phyloP scores from a whole-genome alignment of 2,888 invertebrate genomes.

The Teinopalpus imperialis region DNA sequence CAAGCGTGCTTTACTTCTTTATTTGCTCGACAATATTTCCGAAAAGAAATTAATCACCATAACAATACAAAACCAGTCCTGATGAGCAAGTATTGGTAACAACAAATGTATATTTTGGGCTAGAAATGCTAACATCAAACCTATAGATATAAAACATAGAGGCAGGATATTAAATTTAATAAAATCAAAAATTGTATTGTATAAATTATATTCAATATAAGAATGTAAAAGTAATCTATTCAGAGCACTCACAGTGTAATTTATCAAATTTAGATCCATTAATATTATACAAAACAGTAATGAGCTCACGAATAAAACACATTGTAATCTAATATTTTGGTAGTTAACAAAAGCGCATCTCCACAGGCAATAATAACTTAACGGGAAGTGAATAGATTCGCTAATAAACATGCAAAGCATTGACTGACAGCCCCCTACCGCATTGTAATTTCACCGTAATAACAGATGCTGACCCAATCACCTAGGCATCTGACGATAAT shows the following conservation, averaged over 20 bases:
- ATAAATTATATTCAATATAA: conserved; percentile 17
- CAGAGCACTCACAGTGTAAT: conserved; percentile 13
- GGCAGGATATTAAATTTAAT: conserved; percentile 9
- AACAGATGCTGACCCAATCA: conserved; percentile 41
- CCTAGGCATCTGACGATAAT: conserved; percentile 41
- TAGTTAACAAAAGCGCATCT: conserved; percentile 19
- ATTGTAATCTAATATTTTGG: conserved; percentile 25
- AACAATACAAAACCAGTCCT: too few relatives aligned
- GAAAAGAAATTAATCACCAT: too few relatives aligned
- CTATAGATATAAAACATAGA: too few relatives aligned
- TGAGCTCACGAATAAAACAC: conserved; percentile 22
- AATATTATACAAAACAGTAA: conserved; percentile 20
- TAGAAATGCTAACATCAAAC: too few relatives aligned
- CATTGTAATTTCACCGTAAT: conserved; percentile 36
- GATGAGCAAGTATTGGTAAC: too few relatives aligned
- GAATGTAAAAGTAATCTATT: conserved; percentile 8
- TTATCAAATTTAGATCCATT: conserved; percentile 22
- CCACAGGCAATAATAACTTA: conserved; percentile 30
- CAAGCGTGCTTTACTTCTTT: too few relatives aligned
- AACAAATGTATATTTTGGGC: too few relatives aligned
- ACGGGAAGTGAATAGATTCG: conserved; percentile 31
- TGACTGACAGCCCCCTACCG: conserved; percentile 31
- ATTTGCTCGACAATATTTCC: too few relatives aligned
- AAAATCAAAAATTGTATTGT: conserved; percentile 10
- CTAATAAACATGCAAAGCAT: conserved; percentile 34